A percentile compares a stretch with the other conserved stretches of the same genome.
These are phyloP conservation scores for Trematocara zebra DNA, from an alignment of 2,113 vertebrate genomes.

Conservation along the genomic window DNA sequence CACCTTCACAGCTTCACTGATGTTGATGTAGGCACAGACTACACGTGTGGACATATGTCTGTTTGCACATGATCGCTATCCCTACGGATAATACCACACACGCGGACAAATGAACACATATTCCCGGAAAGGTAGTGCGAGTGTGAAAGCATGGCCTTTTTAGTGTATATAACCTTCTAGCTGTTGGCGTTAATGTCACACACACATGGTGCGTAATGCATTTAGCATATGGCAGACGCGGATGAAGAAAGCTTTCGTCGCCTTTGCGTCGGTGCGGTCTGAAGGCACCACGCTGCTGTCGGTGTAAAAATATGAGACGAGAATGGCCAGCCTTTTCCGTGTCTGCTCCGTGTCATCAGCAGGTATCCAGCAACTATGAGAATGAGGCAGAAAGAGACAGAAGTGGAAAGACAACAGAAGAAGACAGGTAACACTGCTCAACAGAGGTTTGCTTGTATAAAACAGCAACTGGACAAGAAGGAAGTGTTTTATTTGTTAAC, in stretches of 20 bases:
- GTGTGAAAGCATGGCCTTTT: slow-evolving; percentile 60
- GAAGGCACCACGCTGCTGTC: slow-evolving; percentile 5
- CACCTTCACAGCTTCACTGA: slow-evolving; percentile 24
- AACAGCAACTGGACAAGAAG: not conserved
- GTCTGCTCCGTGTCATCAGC: slow-evolving; percentile 31
- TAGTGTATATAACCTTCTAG: slow-evolving; percentile 59
- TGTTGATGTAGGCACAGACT: slow-evolving; percentile 52
- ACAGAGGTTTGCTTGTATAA: not conserved
- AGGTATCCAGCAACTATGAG: not conserved
- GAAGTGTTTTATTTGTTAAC: not conserved
- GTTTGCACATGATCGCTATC: slow-evolving; percentile 36
- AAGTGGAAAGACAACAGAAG: not conserved
- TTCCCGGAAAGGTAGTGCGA: slow-evolving; percentile 52
- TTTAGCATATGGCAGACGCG: slow-evolving; percentile 56
- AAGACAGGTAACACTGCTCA: not conserved
- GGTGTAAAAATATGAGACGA: slow-evolving; percentile 37
- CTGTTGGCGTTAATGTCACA: slow-evolving; percentile 52
- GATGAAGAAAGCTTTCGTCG: slow-evolving; percentile 58
- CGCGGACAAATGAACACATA: slow-evolving; percentile 35
- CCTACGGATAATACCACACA: slow-evolving; percentile 45
- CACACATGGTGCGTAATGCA: slow-evolving; percentile 42
- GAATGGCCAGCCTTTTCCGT: slow-evolving; percentile 15
- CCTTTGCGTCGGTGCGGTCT: slow-evolving; percentile 16
- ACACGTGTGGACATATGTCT: slow-evolving; percentile 25
- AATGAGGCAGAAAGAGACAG: not conserved